Base-by-base conservation (phyloP, 1,140 invertebrate genomes). In the Thalassaphorura encarpata region DNA sequence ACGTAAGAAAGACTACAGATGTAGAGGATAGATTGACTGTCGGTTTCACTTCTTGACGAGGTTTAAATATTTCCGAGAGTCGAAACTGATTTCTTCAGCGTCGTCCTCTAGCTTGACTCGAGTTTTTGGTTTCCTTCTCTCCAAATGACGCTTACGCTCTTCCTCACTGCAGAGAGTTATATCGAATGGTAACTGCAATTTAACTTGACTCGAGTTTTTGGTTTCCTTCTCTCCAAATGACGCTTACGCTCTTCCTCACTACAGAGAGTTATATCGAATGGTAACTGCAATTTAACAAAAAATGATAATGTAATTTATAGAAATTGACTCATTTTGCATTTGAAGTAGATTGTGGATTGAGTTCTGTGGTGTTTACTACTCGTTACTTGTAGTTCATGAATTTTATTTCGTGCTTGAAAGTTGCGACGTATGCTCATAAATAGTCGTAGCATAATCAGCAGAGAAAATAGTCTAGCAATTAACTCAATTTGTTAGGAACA, bases 151-250 rank as follows among this genome's bases (percentile, higher is more conserved):
- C 67, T 79, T 81, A 21, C 76, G 74, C 69, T 91, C 82, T 47
- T 80, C 78, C 67, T 85, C 83, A 41, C 78, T 76, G 18, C 93
- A 69, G 40, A 72, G 73, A 29, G 72, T 75, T 16, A 92, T 66
- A 74, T 93, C 82, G 29, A 89, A 47, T 1, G 89, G 89, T 43
- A 94, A 70, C 81, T 89, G 67, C 46, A 79, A 75, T 40, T n/a
- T n/a, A 36, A n/a, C 33, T 36, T n/a, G 33, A 36, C 33, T 11
- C 33, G 33, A 36, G 33, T 36, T 36, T 36, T 36, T 6, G 6
- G 5, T 29, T 11, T 13, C 11, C 8, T 19, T 48, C n/a, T n/a
- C n/a, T n/a, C n/a, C n/a, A n/a, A n/a, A n/a, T 45, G 21, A 18
- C 15, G 11, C 6, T 8, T 13, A 23, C 42, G 11, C 6, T 16